phyloP scores from a whole-genome alignment of 2,888 invertebrate genomes.

The Noctua janthe region DNA sequence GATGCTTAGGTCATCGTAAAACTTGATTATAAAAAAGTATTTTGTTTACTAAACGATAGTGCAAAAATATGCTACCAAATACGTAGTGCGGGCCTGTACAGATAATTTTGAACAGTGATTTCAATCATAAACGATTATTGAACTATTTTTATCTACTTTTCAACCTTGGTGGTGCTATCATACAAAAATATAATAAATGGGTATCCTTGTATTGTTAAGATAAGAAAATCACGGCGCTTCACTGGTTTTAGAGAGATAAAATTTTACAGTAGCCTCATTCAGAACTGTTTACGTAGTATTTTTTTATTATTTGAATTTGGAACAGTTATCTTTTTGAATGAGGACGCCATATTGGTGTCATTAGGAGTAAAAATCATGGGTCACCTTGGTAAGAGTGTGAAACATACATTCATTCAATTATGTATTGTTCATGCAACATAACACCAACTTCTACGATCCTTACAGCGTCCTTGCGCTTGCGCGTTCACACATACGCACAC shows the following conservation, averaged over 20 bases:
- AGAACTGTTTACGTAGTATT: conserved; percentile 34
- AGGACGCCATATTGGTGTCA: conserved; percentile 24
- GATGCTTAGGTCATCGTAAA: not conserved
- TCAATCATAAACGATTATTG: conserved; percentile 30
- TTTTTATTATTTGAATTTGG: conserved; percentile 36
- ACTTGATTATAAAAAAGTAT: conserved; percentile 14
- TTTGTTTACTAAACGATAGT: conserved; percentile 20
- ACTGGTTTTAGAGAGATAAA: conserved; percentile 24
- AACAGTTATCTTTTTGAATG: conserved; percentile 30
- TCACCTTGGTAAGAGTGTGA: conserved; percentile 5
- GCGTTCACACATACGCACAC: too few relatives aligned
- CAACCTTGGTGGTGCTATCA: conserved; percentile 44
- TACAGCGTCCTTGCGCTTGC: not conserved
- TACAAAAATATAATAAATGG: conserved; percentile 12
- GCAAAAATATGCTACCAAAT: not conserved
- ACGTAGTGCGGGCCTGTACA: not conserved
- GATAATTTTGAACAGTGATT: conserved; percentile 41
- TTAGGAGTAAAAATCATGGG: not conserved
- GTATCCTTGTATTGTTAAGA: conserved; percentile 38
- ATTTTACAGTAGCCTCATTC: conserved; percentile 36
- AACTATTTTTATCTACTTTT: conserved; percentile 35
- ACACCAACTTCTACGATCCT: not conserved
- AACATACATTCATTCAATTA: not conserved
- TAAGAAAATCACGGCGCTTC: conserved; percentile 49
- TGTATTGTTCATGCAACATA: not conserved